Base-by-base conservation (phyloP, 2,888 invertebrate genomes). In the Caenorhabditis japonica region DNA sequence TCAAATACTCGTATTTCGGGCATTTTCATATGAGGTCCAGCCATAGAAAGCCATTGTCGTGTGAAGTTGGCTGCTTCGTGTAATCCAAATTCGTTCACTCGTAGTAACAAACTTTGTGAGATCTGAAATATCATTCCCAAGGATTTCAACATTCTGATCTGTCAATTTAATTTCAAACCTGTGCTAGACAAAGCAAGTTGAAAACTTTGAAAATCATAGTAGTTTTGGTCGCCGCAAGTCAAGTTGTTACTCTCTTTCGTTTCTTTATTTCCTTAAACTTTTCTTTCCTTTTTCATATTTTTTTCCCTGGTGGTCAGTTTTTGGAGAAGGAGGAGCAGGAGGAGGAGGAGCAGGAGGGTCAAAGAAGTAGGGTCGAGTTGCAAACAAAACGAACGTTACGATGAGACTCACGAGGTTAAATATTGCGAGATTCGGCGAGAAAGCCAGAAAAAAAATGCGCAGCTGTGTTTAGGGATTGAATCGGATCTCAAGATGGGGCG, bases 51-150 rank as follows among this genome's bases (percentile, higher is more conserved):
- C 85, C 85, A 85, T 71, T 83, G 83, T 55, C 84, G 72, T 12
- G 85, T 85, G 66, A 83, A 84, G 25, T 83, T 82, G 13, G 84
- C 85, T 21, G 84, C 78, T 59, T 83, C 84, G 25, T 76, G 78
- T 13, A 85, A 66, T 10, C 84, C 85, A 30, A 79, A 79, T 44
- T 83, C 81, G 68, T 83, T 82, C 10, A 85, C 72, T 51, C 85
- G 80, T 55, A 81, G 41, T 44, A 75, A 55, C 23, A 62, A 53
- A 59, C 36, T 39, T 47, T 49, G 36, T 34, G 59, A 15, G 33
- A 53, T 17, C 64, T 64, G 61, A 36, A 53, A 46, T 10, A 30
- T n/a, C n/a, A n/a, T n/a, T n/a, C n/a, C n/a, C n/a, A n/a, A n/a
- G n/a, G n/a, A n/a, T n/a, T n/a, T n/a, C n/a, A n/a, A n/a, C n/a